phyloP scores from a whole-genome alignment of 2,113 vertebrate species.

The Lasiurus borealis region DNA sequence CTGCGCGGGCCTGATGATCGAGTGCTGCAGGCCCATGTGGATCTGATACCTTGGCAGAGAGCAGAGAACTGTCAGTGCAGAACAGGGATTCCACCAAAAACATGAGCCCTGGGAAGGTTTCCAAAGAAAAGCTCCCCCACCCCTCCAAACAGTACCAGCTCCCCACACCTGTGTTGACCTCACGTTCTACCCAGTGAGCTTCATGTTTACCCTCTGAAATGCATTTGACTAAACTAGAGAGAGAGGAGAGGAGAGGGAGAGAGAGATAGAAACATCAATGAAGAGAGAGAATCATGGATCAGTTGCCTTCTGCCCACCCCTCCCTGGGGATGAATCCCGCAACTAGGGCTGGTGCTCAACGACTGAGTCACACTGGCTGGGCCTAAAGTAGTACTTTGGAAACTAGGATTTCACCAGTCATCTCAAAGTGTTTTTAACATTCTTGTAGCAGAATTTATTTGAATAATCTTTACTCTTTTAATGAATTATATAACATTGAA shows the following conservation, averaged over 20 bases:
- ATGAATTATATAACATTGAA: neutral
- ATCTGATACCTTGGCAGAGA: slow-evolving; percentile 94
- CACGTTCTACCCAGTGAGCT: neutral
- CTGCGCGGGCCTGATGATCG: slow-evolving; percentile 95
- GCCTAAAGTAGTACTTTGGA: neutral
- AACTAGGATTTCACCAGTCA: neutral
- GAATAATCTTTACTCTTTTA: slow-evolving; percentile 14
- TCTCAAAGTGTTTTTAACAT: slow-evolving; percentile 19
- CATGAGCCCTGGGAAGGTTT: neutral
- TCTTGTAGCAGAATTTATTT: neutral
- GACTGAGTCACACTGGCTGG: too few relatives aligned
- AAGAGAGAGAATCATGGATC: too few relatives aligned
- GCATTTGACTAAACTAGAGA: neutral
- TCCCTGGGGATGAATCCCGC: too few relatives aligned
- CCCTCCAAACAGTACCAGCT: too few relatives aligned
- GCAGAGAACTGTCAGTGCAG: slow-evolving; percentile 66
- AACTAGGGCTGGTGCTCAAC: too few relatives aligned
- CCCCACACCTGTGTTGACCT: too few relatives aligned
- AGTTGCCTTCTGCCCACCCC: too few relatives aligned
- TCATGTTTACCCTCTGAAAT: neutral
- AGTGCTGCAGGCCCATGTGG: slow-evolving; percentile 98
- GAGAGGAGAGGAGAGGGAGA: too few relatives aligned
- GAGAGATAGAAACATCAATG: too few relatives aligned
- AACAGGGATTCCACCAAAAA: neutral
- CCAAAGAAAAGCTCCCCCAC: too few relatives aligned